Conservation (phyloP, 2,888 invertebrate species). For the Hypolimnas misippus region DNA sequence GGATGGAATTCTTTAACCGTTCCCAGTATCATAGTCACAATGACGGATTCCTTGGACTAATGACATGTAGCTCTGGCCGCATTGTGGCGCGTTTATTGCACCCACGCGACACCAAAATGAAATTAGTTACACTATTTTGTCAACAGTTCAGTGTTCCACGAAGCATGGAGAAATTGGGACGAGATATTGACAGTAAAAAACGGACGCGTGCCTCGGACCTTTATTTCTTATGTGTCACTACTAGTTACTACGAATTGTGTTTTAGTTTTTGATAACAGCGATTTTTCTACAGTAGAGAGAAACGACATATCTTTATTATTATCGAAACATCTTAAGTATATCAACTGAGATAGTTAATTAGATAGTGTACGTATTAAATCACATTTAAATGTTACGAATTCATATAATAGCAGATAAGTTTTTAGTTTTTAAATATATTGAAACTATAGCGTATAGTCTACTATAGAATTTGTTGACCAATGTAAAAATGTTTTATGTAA, state of each 20-base stretch:
- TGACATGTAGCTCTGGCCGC: constrained; percentile 70
- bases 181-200: constrained; percentile 61
- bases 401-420: no score
- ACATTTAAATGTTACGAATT: no score
- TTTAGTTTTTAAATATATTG: no score
- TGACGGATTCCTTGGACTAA: constrained; percentile 67
- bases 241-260: background rate
- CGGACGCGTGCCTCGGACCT: constrained; percentile 66
- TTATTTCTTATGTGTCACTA: constrained; percentile 16
- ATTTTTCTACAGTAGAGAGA: no score
- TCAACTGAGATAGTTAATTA: no score
- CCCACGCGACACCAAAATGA: constrained; percentile 81
- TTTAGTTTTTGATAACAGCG: background rate
- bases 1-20: constrained; percentile 58
- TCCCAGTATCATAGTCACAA: constrained; percentile 66
- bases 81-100: constrained; percentile 78
- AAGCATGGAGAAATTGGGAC: constrained; percentile 70
- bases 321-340: no score
- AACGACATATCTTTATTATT: no score
- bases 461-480: no score
- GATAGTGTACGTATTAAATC: no score
- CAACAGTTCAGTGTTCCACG: constrained; percentile 74
- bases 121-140: constrained; percentile 82
- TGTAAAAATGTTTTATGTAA: no score
- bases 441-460: no score